phyloP scores from a whole-genome alignment of 2,888 invertebrate genomes.

The Campaea margaritaria region DNA sequence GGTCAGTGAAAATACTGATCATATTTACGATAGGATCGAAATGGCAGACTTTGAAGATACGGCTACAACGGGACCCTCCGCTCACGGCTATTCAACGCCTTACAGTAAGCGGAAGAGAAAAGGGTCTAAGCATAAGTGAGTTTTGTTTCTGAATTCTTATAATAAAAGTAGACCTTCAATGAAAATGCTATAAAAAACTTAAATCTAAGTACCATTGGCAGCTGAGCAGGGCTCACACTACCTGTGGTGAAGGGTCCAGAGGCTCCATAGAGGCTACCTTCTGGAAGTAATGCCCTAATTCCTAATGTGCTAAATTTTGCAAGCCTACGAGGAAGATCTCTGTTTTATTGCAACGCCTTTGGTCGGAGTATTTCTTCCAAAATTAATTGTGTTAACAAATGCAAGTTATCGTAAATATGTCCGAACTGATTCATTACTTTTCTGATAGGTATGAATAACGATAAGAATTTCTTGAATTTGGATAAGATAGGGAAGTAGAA shows the following conservation, averaged over 20 bases:
- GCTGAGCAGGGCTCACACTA: too few species aligned
- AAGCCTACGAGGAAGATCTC: too few species aligned
- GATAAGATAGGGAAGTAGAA: conserved; percentile 47
- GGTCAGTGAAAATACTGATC: conserved; percentile 53
- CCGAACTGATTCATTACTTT: conserved; percentile 42
- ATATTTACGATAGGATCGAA: conserved; percentile 69
- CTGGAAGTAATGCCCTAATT: too few species aligned
- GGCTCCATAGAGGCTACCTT: too few species aligned
- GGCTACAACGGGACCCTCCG: conserved; percentile 50
- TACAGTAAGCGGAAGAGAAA: conserved; percentile 67
- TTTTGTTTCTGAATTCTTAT: conserved; percentile 3
- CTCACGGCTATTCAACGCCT: conserved; percentile 63
- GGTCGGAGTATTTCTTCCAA: neutral
- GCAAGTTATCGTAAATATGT: conserved; percentile 8
- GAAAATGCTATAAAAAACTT: too few species aligned
- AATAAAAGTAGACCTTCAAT: too few species aligned
- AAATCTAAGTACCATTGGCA: too few species aligned
- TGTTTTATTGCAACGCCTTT: too few species aligned
- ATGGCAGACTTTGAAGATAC: conserved; percentile 57
- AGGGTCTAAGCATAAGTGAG: conserved; percentile 62
- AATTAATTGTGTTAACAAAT: conserved; percentile 5
- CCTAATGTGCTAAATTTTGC: too few species aligned
- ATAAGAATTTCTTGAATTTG: conserved; percentile 39
- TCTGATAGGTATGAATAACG: conserved; percentile 35
- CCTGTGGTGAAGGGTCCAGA: too few species aligned